Percentiles rank a stretch among this genome's conserved stretches.
Evolutionary conservation across 2,797 vertebrate genomes (phyloP).

Genomic region (Falco biarmicus): DNA sequence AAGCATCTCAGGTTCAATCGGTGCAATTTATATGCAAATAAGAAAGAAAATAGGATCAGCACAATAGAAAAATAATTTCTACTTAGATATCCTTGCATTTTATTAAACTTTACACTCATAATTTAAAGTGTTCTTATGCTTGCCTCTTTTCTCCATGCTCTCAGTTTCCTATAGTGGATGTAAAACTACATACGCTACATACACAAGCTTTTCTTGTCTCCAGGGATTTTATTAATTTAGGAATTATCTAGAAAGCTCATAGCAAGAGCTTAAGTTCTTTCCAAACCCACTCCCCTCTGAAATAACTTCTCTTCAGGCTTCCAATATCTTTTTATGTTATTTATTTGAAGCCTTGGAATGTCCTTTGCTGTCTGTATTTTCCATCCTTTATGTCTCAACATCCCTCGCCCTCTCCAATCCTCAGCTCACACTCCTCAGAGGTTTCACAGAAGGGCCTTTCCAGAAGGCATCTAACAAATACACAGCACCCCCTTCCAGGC

Average conservation of each 20-base stretch:
- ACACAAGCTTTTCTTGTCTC: background rate
- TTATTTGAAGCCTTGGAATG: background rate
- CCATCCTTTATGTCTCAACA: background rate
- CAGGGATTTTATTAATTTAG: background rate
- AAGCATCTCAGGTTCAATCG: background rate
- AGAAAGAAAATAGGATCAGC: conserved; percentile 10
- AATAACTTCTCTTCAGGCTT: background rate
- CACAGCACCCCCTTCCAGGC: background rate
- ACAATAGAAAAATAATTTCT: background rate
- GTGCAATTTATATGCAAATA: conserved; percentile 12
- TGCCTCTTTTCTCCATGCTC: background rate
- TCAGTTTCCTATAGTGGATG: background rate
- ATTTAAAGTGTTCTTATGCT: background rate
- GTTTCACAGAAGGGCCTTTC: background rate
- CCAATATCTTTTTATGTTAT: background rate
- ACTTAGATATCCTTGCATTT: background rate
- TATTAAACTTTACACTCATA: background rate
- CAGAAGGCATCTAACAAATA: background rate
- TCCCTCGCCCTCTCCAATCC: background rate
- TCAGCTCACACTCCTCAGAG: background rate
- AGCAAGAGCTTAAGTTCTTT: background rate
- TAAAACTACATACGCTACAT: background rate
- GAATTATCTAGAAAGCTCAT: background rate
- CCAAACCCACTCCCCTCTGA: background rate
- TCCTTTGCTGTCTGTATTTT: background rate